Base-by-base conservation (phyloP, 2,888 invertebrate genomes). In the Sabatieria punctata region DNA sequence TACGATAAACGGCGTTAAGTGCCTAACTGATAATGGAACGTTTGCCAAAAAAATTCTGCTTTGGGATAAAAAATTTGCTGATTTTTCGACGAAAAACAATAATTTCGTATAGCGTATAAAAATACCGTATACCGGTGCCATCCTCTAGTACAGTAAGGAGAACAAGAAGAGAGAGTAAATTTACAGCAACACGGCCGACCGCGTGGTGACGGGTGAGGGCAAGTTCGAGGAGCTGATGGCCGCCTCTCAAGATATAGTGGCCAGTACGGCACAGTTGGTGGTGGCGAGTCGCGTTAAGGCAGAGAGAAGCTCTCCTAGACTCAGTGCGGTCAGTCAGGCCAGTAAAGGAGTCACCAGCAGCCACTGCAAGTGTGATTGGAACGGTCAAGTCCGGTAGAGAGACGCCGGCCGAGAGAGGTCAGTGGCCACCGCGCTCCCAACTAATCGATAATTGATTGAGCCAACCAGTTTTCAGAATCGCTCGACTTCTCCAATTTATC, bases 221-320 rank as follows among this genome's bases (percentile, higher is more conserved):
- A 88, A 88, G 65, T 77, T 84, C 62, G 88, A 89, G 63, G 84
- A 85, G 63, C 75, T 97, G 50, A 82, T 91, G 49, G 95, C 89
- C 1, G 93, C 91, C 6, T 89, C 95, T 22, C 91, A 95, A 70
- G 86, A 86, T 68, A 88, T 91, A 49, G 85, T 86, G 46, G 93
- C 85, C 51, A 85, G 82, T 55, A 95, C 95, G 1, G 91, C 93
- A 41, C 95, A 95, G 70, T 74, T 99, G 49, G 95, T 95, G 44
- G 89, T 95, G 0, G 88, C 95, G 15, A 21, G 38, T 19, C 11
- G 19, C 15, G 38, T 38, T 8, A 38, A 38, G 38, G 38, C 38
- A 8, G 38, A 38, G n/a, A 38, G 38, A 21, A 21, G 22, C 22
- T 18, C 15, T 21, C 19, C 11, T 13, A 6, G 82, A 61, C 73